These are phyloP conservation scores for Molanna angustata DNA, from an alignment of 2,888 invertebrate species.

Conservation along the genomic window DNA sequence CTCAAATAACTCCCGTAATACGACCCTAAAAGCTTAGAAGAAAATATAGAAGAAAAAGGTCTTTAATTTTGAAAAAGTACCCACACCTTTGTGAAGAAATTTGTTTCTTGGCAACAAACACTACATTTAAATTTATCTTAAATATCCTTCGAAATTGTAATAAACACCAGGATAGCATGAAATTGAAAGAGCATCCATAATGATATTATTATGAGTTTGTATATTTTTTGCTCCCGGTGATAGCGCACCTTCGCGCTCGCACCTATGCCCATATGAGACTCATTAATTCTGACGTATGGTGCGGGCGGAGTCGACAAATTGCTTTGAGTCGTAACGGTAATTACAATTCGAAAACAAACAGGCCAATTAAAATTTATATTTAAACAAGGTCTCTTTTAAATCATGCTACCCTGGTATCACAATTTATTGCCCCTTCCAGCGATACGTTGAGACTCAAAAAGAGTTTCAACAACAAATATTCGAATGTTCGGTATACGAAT, in stretches of 20 bases:
- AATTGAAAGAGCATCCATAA: conserved; percentile 19
- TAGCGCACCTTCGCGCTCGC: not conserved
- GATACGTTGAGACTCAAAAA: too few species aligned
- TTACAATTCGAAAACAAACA: conserved; percentile 30
- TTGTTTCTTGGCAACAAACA: too few species aligned
- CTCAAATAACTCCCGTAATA: too few species aligned
- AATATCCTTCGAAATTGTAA: conserved; percentile 11
- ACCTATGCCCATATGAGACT: conserved; percentile 26
- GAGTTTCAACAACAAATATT: too few species aligned
- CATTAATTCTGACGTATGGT: conserved; percentile 26
- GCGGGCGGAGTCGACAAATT: conserved; percentile 23
- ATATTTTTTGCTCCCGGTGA: too few species aligned
- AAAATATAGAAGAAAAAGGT: too few species aligned
- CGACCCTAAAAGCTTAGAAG: too few species aligned
- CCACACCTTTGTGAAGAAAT: too few species aligned
- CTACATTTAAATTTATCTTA: too few species aligned
- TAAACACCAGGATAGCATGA: conserved; percentile 20
- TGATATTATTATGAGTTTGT: too few species aligned
- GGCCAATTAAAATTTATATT: conserved; percentile 19
- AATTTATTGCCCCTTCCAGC: conserved; percentile 4
- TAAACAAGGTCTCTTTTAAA: conserved; percentile 4
- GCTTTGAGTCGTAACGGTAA: conserved; percentile 23
- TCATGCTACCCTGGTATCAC: conserved; percentile 9
- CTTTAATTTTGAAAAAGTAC: too few species aligned
- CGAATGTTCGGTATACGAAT: too few species aligned